Percentiles rank a stretch among this genome's conserved stretches.
Conservation (phyloP, 1,140 invertebrate genomes). For the Ericerus pela region DNA sequence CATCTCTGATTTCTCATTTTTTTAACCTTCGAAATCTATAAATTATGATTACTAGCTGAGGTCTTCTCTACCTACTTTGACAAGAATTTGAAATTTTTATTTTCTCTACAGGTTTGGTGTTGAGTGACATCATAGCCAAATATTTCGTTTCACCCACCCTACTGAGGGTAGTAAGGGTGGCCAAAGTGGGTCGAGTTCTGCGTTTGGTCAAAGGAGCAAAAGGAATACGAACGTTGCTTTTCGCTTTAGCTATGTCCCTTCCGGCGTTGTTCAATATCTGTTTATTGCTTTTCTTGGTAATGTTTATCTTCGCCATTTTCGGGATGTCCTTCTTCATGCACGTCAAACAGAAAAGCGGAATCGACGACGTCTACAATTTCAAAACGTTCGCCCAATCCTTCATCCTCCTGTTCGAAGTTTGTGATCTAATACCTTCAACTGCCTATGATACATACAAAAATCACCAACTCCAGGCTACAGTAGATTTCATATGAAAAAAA, state of each 20-base stretch:
- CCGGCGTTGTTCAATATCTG: constrained; percentile 98
- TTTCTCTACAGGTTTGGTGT: constrained; percentile 60
- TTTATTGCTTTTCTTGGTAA: constrained; percentile 89
- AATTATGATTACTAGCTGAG: neutral
- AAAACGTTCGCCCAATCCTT: constrained; percentile 97
- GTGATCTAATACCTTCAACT: neutral
- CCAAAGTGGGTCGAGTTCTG: constrained; percentile 91
- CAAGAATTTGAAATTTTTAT: neutral
- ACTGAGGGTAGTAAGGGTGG: constrained; percentile 90
- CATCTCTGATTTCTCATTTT: neutral
- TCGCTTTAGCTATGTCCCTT: constrained; percentile 93
- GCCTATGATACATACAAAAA: neutral
- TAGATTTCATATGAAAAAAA: neutral
- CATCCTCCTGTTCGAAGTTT: constrained; percentile 89
- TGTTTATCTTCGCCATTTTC: constrained; percentile 99
- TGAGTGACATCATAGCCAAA: constrained; percentile 91
- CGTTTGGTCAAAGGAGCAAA: constrained; percentile 94
- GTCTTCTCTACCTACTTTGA: neutral
- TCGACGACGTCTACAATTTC: constrained; percentile 96
- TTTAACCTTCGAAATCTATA: neutral
- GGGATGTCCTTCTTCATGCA: constrained; percentile 99
- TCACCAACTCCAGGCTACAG: neutral
- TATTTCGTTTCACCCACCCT: constrained; percentile 96
- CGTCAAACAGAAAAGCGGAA: constrained; percentile 79
- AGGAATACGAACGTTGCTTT: constrained; percentile 90